Base-by-base conservation (phyloP, 2,888 invertebrate species). In the Neelides folsomi region DNA sequence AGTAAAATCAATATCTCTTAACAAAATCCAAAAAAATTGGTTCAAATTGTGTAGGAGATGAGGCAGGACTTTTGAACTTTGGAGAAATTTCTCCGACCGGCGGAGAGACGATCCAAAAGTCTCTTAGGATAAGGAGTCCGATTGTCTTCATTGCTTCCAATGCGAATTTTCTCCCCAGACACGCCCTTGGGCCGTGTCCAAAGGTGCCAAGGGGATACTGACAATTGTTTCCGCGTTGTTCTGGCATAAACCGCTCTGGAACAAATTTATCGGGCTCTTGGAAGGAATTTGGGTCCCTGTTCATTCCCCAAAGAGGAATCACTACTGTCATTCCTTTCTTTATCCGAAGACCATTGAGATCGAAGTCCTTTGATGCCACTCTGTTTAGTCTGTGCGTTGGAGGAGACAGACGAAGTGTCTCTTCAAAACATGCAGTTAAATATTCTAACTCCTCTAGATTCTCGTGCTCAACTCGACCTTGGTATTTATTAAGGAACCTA, bases 291-390 rank as follows among this genome's bases (percentile, higher is more conserved):
- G 52, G 46, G 37, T 49, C 45, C 19, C 59, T 37, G 40, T 57
- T 56, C 2, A 47, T 41, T 10, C 57, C 58, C 54, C 53, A 60
- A 20, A 60, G 46, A 15, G 60, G 60, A 20, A 60, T 19, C 2
- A 53, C 47, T 9, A 58, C 47, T 1, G 34, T 27, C 39, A 46
- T 52, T 10, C 57, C 60, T 36, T 57, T 56, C 15, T 47, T 53
- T 38, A 57, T 56, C 8, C 47, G 20, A 36, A 55, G 20, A 9
- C 38, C 27, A 13, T 46, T 51, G 19, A 54, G 50, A 8, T 54
- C 51, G 56, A 58, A 55, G 19, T 57, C 54, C 36, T 60, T 57
- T 2, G 60, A 57, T 41, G 56, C 56, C 18, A 57, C 48, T n/a
- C 60, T 46, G 34, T 57, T 53, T 4, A 48, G 36, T 37, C 56